phyloP scores from a whole-genome alignment of 2,113 vertebrate species.

The Aviceda subcristata region DNA sequence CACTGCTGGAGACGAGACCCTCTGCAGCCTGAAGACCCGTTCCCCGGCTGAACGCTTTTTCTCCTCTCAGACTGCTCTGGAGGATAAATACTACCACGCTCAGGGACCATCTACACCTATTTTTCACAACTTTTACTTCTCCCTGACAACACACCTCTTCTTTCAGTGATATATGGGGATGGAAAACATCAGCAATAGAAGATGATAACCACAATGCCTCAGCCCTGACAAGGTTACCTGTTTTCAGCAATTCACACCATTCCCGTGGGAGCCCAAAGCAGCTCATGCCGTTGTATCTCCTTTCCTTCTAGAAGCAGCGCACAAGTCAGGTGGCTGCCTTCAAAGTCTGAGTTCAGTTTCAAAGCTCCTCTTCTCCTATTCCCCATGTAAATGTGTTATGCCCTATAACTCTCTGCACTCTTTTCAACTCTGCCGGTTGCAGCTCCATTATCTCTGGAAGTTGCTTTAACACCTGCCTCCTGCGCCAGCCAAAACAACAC shows the following conservation, averaged over 20 bases:
- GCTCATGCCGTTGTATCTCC: background rate
- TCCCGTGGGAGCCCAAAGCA: background rate
- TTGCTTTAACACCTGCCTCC: slow-evolving; percentile 12
- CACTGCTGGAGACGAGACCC: background rate
- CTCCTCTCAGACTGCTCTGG: background rate
- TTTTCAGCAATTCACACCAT: background rate
- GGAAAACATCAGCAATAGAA: slow-evolving; percentile 15
- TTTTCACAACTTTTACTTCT: background rate
- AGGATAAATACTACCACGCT: background rate
- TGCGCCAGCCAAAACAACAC: background rate
- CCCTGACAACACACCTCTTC: background rate
- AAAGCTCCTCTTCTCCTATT: background rate
- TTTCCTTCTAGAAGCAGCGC: background rate
- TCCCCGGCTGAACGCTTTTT: background rate
- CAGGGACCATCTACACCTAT: background rate
- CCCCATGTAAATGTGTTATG: background rate
- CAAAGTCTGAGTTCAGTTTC: background rate
- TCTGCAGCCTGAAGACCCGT: background rate
- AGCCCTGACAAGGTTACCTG: background rate
- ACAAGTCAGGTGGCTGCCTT: background rate
- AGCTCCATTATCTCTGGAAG: slow-evolving; percentile 39
- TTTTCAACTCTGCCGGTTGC: background rate
- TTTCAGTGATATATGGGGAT: background rate
- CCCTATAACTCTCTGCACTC: background rate
- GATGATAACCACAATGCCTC: background rate